These are phyloP conservation scores for Pseudobourletiella spinata DNA, from an alignment of 1,140 invertebrate genomes.

Conservation along the genomic window DNA sequence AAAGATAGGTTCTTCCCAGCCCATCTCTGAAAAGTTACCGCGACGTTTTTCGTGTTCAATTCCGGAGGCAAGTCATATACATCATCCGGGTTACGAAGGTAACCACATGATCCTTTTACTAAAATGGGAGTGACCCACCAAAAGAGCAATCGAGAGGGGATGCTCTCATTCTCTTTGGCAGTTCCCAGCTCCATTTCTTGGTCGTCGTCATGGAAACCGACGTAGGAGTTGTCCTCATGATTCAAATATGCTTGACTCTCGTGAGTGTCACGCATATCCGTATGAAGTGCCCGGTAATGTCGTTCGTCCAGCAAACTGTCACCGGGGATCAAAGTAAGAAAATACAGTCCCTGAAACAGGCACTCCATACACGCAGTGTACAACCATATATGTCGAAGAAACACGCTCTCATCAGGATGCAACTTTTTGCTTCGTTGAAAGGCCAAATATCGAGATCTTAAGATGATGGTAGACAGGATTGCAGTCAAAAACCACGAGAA, in stretches of 20 bases:
- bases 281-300: conserved; percentile 34
- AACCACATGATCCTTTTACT: conserved; percentile 63
- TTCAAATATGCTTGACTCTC: conserved; percentile 32
- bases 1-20: conserved; percentile 49
- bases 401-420: neutral
- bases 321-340: conserved; percentile 41
- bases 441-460: conserved; percentile 40
- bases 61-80: conserved; percentile 71
- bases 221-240: conserved; percentile 34
- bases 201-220: conserved; percentile 41
- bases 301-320: conserved; percentile 39
- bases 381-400: conserved; percentile 4
- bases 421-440: neutral
- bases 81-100: conserved; percentile 65
- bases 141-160: conserved; percentile 67
- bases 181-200: conserved; percentile 61
- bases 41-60: conserved; percentile 53
- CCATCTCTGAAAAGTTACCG: conserved; percentile 40
- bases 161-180: conserved; percentile 64
- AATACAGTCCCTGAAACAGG: conserved; percentile 31
- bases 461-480: conserved; percentile 51
- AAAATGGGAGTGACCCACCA: conserved; percentile 81
- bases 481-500: conserved; percentile 55
- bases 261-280: conserved; percentile 37
- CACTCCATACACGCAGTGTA: conserved; percentile 13